Evolutionary conservation across 1,140 invertebrate genomes (phyloP), one percentile per base, ranked within the genome.

Genomic region (Lerema accius): DNA sequence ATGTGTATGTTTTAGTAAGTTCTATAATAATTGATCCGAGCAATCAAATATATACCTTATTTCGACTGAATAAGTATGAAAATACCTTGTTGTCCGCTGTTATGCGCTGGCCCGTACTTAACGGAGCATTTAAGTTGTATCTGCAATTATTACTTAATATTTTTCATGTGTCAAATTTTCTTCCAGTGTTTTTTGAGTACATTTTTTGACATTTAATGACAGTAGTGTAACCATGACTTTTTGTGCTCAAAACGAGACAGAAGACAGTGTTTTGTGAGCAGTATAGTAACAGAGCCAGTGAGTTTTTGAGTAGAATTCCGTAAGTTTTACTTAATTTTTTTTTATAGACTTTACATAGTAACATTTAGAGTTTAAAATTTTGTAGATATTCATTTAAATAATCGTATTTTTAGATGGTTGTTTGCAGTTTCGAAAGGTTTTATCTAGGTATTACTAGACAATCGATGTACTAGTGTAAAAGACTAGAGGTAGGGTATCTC

Each of bases 371-470:
- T 50, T 64, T 66, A 2, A 26, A 69, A 55, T 55, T 51, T 69
- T 69, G 66, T 78, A 69, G 64, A 65, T 60, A 71, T 73, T 77
- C 63, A 60, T 65, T 73, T 76, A 73, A 71, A 79, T 48, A 63
- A 71, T 71, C 16, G 75, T 81, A 82, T 83, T 85, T 85, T 82
- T 85, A 82, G 79, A 85, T 45, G 73, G 66, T 71, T 81, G 69
- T 82, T 76, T 69, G 72, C 81, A 78, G 65, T 76, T 80, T 80
- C 51, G 78, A 73, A 71, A 77, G 67, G 63, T 76, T 81, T 73
- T 55, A 46, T 69, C 58, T 50, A 65, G 65, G 53, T 64, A 65
- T 69, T 64, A 67, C 63, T 70, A 71, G 67, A 66, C 53, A 46
- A 63, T 50, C 1, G 64, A 46, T 70, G 65, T n/a, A n/a, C n/a